Evolutionary conservation across 2,797 vertebrate genomes (phyloP).

Genomic region (Hoplostethus mediterraneus): DNA sequence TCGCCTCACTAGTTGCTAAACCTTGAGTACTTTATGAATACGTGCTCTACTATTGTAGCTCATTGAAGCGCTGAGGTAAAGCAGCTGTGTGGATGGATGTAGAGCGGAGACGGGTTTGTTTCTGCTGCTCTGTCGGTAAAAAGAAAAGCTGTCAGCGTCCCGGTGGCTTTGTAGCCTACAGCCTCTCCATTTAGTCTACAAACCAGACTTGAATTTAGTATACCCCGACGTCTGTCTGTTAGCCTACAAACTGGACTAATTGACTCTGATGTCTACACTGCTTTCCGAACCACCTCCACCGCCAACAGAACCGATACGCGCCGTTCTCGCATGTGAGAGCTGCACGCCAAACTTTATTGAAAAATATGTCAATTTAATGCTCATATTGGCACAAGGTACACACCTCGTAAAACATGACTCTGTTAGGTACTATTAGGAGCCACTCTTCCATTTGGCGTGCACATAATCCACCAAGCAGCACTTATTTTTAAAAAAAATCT

Average conservation of each 20-base stretch:
- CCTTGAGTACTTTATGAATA: not conserved
- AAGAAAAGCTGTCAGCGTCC: not conserved
- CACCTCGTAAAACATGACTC: too few species aligned
- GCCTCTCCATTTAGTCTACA: constrained; percentile 1
- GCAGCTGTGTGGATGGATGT: constrained; percentile 18
- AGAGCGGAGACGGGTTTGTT: not conserved
- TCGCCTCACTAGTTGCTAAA: not conserved
- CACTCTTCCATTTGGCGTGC: too few species aligned
- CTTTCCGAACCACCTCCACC: not conserved
- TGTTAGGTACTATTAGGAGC: too few species aligned
- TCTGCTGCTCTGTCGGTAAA: not conserved
- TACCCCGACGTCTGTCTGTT: not conserved
- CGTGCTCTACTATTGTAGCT: not conserved
- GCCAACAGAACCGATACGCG: too few species aligned
- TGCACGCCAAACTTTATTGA: not conserved
- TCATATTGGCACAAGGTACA: not conserved
- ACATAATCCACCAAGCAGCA: too few species aligned
- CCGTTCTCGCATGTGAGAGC: not conserved
- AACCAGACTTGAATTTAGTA: not conserved
- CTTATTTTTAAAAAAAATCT: too few species aligned
- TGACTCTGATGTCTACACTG: not conserved
- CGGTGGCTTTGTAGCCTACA: not conserved
- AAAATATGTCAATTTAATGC: not conserved
- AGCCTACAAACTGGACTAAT: not conserved
- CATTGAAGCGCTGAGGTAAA: constrained; percentile 14